Conservation (phyloP, 1,140 invertebrate species). For the Acyrthosiphon pisum region DNA sequence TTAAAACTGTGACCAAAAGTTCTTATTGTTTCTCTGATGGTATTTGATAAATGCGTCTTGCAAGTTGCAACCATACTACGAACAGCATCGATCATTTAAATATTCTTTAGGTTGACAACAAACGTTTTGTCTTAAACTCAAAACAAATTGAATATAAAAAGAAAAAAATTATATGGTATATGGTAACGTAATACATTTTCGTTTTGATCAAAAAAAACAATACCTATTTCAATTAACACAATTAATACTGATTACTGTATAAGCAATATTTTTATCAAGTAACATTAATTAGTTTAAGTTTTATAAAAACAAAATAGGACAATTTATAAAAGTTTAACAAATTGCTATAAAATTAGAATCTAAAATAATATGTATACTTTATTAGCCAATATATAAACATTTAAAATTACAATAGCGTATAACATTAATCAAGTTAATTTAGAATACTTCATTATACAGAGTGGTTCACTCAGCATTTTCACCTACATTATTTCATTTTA, state of each 20-base stretch:
- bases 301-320: neutral
- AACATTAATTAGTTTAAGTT: neutral
- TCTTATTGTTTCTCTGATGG: slow-evolving; percentile 31
- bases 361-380: neutral
- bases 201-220: neutral
- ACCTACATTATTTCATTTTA: neutral
- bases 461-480: neutral
- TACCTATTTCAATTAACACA: neutral
- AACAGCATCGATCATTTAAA: slow-evolving; percentile 20
- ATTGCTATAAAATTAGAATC: neutral
- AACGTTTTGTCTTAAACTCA: slow-evolving; percentile 2
- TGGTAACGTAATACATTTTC: neutral
- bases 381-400: too few species aligned
- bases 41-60: slow-evolving; percentile 28
- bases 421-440: neutral
- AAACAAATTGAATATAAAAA: neutral
- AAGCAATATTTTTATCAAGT: neutral
- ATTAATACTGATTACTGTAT: neutral
- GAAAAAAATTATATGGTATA: neutral
- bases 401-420: too few species aligned
- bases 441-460: neutral
- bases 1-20: slow-evolving; percentile 32
- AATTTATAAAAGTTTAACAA: neutral
- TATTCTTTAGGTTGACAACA: neutral
- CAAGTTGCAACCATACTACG: neutral